phyloP scores from a whole-genome alignment of 2,797 vertebrate species.

The Holocentrus rufus region DNA sequence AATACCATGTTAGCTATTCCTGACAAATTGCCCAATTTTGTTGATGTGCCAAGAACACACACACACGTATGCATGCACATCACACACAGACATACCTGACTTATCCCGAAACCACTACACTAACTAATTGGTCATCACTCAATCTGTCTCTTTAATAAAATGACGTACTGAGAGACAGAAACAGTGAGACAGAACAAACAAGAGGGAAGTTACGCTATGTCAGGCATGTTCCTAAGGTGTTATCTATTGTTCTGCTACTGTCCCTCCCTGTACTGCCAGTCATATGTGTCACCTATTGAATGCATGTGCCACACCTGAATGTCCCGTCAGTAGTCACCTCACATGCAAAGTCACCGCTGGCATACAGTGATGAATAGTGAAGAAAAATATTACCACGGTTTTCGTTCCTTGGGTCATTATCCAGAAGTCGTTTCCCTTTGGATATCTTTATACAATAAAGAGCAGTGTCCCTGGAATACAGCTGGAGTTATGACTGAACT shows the following conservation, averaged over 20 bases:
- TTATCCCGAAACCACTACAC: not conserved
- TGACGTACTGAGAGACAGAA: not conserved
- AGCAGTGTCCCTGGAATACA: too few species aligned
- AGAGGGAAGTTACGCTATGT: conserved; percentile 14
- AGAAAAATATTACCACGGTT: not conserved
- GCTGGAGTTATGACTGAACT: not conserved
- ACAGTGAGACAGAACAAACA: not conserved
- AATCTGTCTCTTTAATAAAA: not conserved
- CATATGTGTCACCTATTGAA: conserved; percentile 37
- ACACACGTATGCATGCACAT: not conserved
- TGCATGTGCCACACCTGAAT: conserved; percentile 41
- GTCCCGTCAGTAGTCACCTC: not conserved
- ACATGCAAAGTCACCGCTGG: not conserved
- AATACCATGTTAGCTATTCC: not conserved
- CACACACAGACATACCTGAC: not conserved
- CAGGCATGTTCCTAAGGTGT: not conserved
- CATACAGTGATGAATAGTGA: not conserved
- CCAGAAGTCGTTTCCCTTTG: not conserved
- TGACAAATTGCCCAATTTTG: not conserved
- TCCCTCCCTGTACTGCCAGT: conserved; percentile 19
- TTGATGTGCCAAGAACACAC: not conserved
- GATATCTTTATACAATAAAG: not conserved
- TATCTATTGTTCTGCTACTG: conserved; percentile 23
- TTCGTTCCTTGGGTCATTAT: accelerated
- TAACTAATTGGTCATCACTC: not conserved